phyloP scores from a whole-genome alignment of 2,797 vertebrate species.

The Novumbra hubbsi region DNA sequence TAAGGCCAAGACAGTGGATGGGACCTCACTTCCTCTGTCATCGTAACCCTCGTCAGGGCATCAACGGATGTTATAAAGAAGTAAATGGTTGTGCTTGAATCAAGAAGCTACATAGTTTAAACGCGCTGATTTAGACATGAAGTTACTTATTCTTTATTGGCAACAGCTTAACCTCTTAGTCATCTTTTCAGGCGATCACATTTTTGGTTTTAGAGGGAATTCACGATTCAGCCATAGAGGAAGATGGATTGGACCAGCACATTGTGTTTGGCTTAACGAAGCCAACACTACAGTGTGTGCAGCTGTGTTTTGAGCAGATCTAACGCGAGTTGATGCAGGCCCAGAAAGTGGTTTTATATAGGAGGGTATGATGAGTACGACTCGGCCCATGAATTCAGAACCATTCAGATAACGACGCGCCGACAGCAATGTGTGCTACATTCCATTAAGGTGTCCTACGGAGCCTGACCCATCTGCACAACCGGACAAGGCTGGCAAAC shows the following conservation, averaged over 20 bases:
- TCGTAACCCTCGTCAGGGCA: neutral
- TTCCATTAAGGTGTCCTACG: conserved; percentile 51
- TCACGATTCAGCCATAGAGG: neutral
- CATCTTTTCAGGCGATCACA: neutral
- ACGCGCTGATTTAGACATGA: neutral
- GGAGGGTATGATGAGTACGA: conserved; percentile 26
- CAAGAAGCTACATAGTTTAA: neutral
- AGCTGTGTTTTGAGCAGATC: neutral
- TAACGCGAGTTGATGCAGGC: conserved; percentile 20
- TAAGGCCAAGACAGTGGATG: conserved; percentile 2
- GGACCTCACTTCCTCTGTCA: neutral
- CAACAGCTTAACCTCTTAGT: neutral
- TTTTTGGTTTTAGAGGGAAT: neutral
- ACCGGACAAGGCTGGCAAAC: conserved; percentile 30
- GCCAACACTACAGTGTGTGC: neutral
- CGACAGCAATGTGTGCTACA: conserved; percentile 41
- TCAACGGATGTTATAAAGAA: neutral
- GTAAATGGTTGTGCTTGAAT: conserved; percentile 7
- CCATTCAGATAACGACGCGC: conserved; percentile 50
- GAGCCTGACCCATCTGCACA: conserved; percentile 6
- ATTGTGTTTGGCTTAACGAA: neutral
- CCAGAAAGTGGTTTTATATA: conserved; percentile 67
- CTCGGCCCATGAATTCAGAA: conserved; percentile 41
- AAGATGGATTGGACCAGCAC: neutral
- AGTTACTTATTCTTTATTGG: neutral